phyloP scores from a whole-genome alignment of 1,140 invertebrate species.

The Drosophila sproati region DNA sequence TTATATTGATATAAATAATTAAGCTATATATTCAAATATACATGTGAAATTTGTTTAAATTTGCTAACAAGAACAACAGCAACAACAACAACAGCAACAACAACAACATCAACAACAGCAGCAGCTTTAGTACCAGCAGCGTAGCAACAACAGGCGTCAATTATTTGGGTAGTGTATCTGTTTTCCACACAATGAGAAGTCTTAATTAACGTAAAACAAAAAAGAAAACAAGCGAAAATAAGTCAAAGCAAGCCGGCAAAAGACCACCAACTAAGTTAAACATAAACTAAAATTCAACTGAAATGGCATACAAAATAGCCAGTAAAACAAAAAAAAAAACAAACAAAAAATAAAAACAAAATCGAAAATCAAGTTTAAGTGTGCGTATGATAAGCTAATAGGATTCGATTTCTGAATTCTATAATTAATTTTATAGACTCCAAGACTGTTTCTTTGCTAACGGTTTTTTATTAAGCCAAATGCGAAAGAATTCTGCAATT shows the following conservation, averaged over 20 bases:
- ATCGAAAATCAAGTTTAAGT: neutral
- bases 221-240: constrained; percentile 38
- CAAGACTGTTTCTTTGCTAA: neutral
- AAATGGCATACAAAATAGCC: constrained; percentile 40
- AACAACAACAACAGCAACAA: neutral
- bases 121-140: neutral
- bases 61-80: constrained; percentile 4
- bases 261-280: constrained; percentile 67
- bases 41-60: constrained; percentile 42
- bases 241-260: constrained; percentile 43
- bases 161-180: constrained; percentile 39
- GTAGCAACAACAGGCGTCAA: constrained; percentile 20
- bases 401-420: constrained; percentile 42
- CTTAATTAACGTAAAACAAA: constrained; percentile 45
- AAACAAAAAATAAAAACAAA: constrained; percentile 40
- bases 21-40: constrained; percentile 37
- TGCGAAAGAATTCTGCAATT: constrained; percentile 24
- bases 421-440: constrained; percentile 47
- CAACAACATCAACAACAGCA: constrained; percentile 14
- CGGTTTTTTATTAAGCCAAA: constrained; percentile 9
- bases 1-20: constrained; percentile 63
- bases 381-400: constrained; percentile 41
- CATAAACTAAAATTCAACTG: constrained; percentile 57
- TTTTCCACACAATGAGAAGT: constrained; percentile 48
- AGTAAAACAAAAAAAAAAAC: constrained; percentile 16